Base-by-base conservation (phyloP, 2,888 invertebrate genomes). In the Brenthis daphne region DNA sequence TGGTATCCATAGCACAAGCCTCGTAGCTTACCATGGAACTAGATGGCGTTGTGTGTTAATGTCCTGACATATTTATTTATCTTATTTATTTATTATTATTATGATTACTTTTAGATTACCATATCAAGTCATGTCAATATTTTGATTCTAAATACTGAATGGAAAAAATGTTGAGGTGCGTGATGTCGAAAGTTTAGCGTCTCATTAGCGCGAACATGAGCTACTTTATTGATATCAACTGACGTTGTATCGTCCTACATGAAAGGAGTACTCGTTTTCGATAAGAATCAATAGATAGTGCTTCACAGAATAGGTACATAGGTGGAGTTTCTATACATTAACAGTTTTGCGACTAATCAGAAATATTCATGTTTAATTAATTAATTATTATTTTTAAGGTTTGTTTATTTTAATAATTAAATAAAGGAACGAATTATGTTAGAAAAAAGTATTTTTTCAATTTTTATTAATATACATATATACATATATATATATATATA, bases 231-330 rank as follows among this genome's bases (percentile, higher is more conserved):
- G 61, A 50, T 51, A 63, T 51, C 6, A 57, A 63, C 56, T 63
- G 61, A 67, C 67, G 56, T 67, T 43, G 63, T 67, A 63, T 63
- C 67, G 67, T 67, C 63, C 67, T 67, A 67, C 63, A 67, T 67
- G 63, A 57, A 67, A 51, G 61, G 57, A 65, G 20, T 63, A 67
- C 67, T 67, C 20, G 67, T 67, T 67, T 29, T 33, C 43, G 67
- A 67, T 67, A 67, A 67, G 8, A 51, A 63, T 61, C 67, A 43
- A 54, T 54, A 24, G 54, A 63, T 63, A 51, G 33, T 61, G 60
- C 48, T 43, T 51, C 43, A 57, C 63, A 63, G 63, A 63, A 63
- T 67, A 56, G 20, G 12, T 57, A 43, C 51, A 55, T 64, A 55
- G 43, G 43, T 33, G 56, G 4, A 24, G 50, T 33, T 60, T 48